Evolutionary conservation across 2,113 vertebrate species (phyloP), one percentile per base, ranked within the genome.

Genomic region (Poeciliopsis retropinna): DNA sequence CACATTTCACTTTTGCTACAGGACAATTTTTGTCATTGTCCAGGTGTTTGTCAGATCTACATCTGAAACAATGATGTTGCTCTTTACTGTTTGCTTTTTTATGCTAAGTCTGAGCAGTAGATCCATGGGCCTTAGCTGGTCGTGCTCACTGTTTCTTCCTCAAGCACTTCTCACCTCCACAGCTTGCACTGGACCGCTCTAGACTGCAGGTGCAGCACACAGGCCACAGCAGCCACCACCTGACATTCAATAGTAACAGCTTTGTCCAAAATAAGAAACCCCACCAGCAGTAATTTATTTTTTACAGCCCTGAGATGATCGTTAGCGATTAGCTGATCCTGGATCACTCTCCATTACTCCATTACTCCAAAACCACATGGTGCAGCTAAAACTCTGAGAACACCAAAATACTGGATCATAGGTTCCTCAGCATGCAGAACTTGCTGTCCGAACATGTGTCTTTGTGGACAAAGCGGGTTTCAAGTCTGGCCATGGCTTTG

Each of bases 121-220:
- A 17, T 34, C 17, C 22, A 5, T 54, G 47, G 4, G 17, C 22
- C 22, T 54, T 0, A 54, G 47, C 47, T 22, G 22, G 14, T 54
- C 14, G 0, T 22, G 22, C 47, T 22, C 17, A 5, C n/a, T 34
- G n/a, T n/a, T 66, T 39, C 41, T 66, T 27, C 25, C 17, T 54
- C 47, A 54, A 17, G 47, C 14, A 54, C 22, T 17, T 54, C 47
- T 54, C 47, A 54, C 22, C 47, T 54, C 34, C 9, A 34, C 34
- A 34, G 34, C 9, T 34, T 34, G 34, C 9, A 2, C 34, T 34
- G 34, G 47, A 32, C 30, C 0, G 22, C 32, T 22, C 30, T 10
- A 0, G 22, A 30, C 31, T 17, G 0, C 30, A 31, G 32, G 31
- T 32, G 63, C 19, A 64, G 31, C 5, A 31, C 22, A 64, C 15